phyloP scores from a whole-genome alignment of 2,113 vertebrate genomes.

The Labeo catla region DNA sequence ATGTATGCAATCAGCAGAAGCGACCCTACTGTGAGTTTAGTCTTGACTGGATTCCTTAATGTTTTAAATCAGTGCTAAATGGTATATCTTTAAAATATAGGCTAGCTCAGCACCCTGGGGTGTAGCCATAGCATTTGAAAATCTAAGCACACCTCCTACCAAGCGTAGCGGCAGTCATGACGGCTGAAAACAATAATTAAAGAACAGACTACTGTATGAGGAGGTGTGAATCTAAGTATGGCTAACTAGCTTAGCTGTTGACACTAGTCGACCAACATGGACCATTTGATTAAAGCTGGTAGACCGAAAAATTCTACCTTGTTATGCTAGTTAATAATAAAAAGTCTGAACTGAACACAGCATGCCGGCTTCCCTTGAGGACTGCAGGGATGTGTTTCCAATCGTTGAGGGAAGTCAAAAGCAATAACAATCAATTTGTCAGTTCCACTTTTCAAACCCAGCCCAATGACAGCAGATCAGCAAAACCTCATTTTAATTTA shows the following conservation, averaged over 20 bases:
- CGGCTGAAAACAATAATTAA: constrained; percentile 56
- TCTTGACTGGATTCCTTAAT: not conserved
- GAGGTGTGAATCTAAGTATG: constrained; percentile 26
- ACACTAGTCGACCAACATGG: not conserved
- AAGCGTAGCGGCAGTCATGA: constrained; percentile 24
- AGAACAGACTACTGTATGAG: constrained; percentile 40
- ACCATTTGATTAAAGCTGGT: not conserved
- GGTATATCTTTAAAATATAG: constrained; percentile 38
- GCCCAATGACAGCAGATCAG: constrained; percentile 44
- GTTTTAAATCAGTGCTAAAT: not conserved
- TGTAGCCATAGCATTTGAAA: constrained; percentile 34
- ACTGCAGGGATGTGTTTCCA: not conserved
- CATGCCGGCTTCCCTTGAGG: not conserved
- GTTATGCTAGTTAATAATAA: not conserved
- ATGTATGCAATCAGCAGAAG: constrained; percentile 6
- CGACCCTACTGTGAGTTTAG: constrained; percentile 6
- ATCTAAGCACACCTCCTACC: constrained; percentile 41
- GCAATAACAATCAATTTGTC: constrained; percentile 52
- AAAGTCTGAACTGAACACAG: not conserved
- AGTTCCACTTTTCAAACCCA: constrained; percentile 29
- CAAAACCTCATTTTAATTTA: constrained; percentile 50
- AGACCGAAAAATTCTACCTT: not conserved
- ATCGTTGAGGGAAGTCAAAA: not conserved
- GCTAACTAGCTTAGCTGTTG: constrained; percentile 41
- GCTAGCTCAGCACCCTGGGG: constrained; percentile 28